phyloP scores from a whole-genome alignment of 2,888 invertebrate genomes.

The Urechis unicinctus region DNA sequence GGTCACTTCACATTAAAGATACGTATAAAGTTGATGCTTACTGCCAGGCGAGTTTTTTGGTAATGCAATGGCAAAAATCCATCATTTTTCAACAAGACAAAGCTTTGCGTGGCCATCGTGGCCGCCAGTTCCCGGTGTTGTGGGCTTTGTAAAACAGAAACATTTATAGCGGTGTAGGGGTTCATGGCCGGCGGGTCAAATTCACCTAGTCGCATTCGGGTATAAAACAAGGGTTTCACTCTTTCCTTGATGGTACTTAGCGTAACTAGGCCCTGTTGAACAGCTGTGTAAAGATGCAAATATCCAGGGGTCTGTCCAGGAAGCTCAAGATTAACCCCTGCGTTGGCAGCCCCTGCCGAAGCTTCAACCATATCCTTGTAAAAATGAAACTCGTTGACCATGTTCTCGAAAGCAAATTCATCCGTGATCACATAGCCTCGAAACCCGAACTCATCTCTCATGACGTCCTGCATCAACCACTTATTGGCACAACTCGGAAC shows the following conservation, averaged over 20 bases:
- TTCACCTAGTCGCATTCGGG: conserved; percentile 24
- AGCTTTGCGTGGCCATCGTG: conserved; percentile 28
- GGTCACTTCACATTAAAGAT: too few relatives aligned
- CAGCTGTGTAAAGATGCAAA: neutral
- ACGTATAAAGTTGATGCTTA: neutral
- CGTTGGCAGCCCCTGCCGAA: conserved; percentile 10
- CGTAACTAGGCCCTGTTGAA: neutral
- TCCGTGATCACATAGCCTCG: conserved; percentile 17
- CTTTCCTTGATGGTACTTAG: conserved; percentile 11
- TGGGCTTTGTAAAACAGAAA: conserved; percentile 22
- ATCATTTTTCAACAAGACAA: conserved; percentile 32
- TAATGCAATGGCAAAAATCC: conserved; percentile 18
- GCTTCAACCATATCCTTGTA: conserved; percentile 2
- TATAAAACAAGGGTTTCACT: conserved; percentile 23
- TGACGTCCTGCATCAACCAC: conserved; percentile 13
- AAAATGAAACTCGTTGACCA: conserved; percentile 8
- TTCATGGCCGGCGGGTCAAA: conserved; percentile 32
- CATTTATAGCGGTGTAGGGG: conserved; percentile 27
- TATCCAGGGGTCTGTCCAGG: neutral
- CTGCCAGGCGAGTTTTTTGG: neutral
- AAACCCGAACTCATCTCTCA: conserved; percentile 15
- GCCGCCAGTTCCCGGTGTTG: conserved; percentile 26
- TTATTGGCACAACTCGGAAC: conserved; percentile 20
- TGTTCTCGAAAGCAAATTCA: conserved; percentile 12
- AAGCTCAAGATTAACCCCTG: conserved; percentile 16